phyloP scores from a whole-genome alignment of 2,113 vertebrate genomes.

The Pseudopipra pipra region DNA sequence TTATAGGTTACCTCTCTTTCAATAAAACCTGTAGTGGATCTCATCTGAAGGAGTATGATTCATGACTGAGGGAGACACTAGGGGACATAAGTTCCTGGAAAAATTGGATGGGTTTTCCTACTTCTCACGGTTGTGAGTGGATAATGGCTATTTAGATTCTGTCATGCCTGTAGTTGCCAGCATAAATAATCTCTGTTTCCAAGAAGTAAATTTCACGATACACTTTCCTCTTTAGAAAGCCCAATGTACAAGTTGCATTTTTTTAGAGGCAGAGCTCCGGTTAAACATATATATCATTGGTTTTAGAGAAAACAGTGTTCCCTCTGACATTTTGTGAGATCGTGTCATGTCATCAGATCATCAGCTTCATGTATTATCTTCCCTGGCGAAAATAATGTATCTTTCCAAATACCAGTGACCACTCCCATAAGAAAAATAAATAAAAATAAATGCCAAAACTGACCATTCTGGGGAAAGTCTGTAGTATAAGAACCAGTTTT shows the following conservation, averaged over 20 bases:
- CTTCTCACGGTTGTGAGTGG: slow-evolving; percentile 3
- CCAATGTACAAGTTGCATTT: neutral
- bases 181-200: slow-evolving; percentile 23
- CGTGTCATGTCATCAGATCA: neutral
- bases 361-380: slow-evolving; percentile 5
- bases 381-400: neutral
- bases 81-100: slow-evolving; percentile 29
- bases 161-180: slow-evolving; percentile 27
- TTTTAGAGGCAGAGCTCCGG: neutral
- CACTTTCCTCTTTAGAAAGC: neutral
- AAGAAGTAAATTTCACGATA: slow-evolving; percentile 16
- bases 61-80: neutral
- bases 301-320: slow-evolving; percentile 32
- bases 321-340: slow-evolving; percentile 13
- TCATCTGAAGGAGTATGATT: neutral
- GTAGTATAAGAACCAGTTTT: neutral
- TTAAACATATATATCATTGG: neutral
- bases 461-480: neutral
- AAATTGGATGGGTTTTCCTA: slow-evolving; percentile 35
- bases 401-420: neutral
- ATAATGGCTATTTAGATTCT: slow-evolving; percentile 37
- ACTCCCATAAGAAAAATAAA: neutral
- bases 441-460: neutral
- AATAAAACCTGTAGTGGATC: neutral
- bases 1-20: neutral